Percentiles rank a stretch among this genome's conserved stretches.
phyloP scores from a whole-genome alignment of 2,888 invertebrate genomes.

The Cosmia pyralina region DNA sequence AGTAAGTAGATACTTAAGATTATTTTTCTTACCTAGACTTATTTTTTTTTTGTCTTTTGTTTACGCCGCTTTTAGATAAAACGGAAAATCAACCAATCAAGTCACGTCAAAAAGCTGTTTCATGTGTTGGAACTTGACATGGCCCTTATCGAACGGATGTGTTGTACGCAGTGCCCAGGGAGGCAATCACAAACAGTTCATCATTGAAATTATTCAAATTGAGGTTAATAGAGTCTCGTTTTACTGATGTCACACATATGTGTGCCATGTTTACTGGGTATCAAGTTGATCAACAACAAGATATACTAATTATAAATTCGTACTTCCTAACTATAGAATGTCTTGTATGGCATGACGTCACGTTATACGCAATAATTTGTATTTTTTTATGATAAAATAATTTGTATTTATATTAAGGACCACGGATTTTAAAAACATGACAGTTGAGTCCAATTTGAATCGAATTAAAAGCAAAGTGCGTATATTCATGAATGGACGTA shows the following conservation, averaged over 20 bases:
- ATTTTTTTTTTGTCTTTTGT: slow-evolving; percentile 33
- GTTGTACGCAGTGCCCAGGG: slow-evolving; percentile 79
- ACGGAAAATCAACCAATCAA: slow-evolving; percentile 47
- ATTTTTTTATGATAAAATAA: slow-evolving; percentile 38
- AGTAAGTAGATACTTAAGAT: slow-evolving; percentile 83
- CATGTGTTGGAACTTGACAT: slow-evolving; percentile 75
- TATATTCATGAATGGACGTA: slow-evolving; percentile 63
- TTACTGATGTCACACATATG: slow-evolving; percentile 88
- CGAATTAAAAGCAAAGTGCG: slow-evolving; percentile 41
- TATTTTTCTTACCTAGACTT: slow-evolving; percentile 34
- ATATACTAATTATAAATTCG: slow-evolving; percentile 78
- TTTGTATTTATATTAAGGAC: slow-evolving; percentile 32
- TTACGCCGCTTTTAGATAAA: slow-evolving; percentile 62
- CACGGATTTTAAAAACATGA: slow-evolving; percentile 22
- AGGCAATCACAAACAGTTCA: slow-evolving; percentile 85
- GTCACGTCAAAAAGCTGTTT: slow-evolving; percentile 71
- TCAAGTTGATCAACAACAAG: slow-evolving; percentile 83
- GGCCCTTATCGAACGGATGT: slow-evolving; percentile 86
- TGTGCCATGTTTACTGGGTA: slow-evolving; percentile 85
- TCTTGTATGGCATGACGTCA: slow-evolving; percentile 71
- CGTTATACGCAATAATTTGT: slow-evolving; percentile 68
- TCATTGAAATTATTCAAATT: slow-evolving; percentile 87
- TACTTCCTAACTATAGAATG: slow-evolving; percentile 77
- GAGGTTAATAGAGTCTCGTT: slow-evolving; percentile 88
- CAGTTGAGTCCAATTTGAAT: slow-evolving; percentile 25